Percentiles rank a stretch among this genome's conserved stretches.
These are phyloP conservation scores for Battus philenor DNA, from an alignment of 1,140 invertebrate genomes.

Conservation along the genomic window DNA sequence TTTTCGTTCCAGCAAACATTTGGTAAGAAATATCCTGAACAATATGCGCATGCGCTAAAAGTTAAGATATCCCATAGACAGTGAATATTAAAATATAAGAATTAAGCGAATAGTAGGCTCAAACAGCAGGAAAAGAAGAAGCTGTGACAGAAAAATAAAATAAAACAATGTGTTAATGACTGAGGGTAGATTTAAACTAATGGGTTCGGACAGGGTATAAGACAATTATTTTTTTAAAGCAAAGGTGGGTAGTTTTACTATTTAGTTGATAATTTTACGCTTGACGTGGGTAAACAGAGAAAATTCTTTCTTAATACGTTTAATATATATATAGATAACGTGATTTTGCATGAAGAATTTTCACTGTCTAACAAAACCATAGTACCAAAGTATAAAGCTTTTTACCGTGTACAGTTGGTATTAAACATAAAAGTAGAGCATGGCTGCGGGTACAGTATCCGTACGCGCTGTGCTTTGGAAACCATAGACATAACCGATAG, in stretches of 20 bases:
- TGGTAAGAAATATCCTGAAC: background rate
- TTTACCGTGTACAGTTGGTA: conserved; percentile 29
- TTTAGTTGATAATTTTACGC: conserved; percentile 5
- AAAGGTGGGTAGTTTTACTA: conserved; percentile 1
- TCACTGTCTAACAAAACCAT: conserved; percentile 21
- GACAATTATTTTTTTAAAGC: conserved; percentile 12
- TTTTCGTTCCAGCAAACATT: background rate
- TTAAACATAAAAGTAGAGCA: conserved; percentile 22
- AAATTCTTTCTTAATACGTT: background rate
- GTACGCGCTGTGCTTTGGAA: conserved; percentile 56
- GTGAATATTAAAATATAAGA: conserved; percentile 21
- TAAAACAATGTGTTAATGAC: conserved; percentile 42
- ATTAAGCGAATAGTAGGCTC: conserved; percentile 41
- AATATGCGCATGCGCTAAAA: conserved; percentile 25
- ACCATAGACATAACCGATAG: conserved; percentile 27
- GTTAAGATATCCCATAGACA: conserved; percentile 34
- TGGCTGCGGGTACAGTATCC: conserved; percentile 28
- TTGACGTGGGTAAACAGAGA: background rate
- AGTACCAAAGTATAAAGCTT: conserved; percentile 27
- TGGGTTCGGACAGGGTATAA: conserved; percentile 1
- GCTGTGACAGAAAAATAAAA: conserved; percentile 32
- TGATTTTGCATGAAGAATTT: conserved; percentile 4
- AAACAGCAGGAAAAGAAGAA: conserved; percentile 34
- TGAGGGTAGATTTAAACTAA: conserved; percentile 28
- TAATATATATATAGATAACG: background rate